phyloP scores from a whole-genome alignment of 2,797 vertebrate genomes.

The Avahi laniger region DNA sequence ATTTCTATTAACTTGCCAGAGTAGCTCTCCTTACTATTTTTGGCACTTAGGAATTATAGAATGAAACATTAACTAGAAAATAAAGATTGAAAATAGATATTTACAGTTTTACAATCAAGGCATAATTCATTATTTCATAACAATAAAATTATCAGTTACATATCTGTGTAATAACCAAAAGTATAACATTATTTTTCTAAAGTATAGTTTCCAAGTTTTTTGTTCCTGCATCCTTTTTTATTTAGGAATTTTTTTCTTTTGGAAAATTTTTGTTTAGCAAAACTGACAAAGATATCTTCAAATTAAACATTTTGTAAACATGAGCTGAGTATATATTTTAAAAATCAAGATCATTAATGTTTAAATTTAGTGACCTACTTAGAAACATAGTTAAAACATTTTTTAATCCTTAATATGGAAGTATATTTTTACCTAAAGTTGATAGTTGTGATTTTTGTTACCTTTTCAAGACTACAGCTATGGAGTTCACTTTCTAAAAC shows the following conservation, averaged over 20 bases:
- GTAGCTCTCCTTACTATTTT: neutral
- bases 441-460: neutral
- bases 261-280: neutral
- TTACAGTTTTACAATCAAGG: constrained; percentile 3
- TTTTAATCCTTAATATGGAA: neutral
- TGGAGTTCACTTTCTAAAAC: neutral
- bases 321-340: neutral
- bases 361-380: constrained; percentile 12
- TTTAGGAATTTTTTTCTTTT: neutral
- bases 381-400: neutral
- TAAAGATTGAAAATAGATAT: neutral
- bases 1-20: neutral
- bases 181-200: neutral
- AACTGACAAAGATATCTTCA: neutral
- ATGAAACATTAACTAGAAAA: constrained; percentile 27
- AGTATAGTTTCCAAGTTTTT: neutral
- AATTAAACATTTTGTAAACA: neutral
- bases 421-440: neutral
- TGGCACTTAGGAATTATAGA: neutral
- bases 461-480: neutral
- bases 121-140: neutral
- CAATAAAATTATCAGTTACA: neutral
- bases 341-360: neutral
- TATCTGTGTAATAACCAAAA: neutral
- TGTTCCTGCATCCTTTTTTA: neutral